phyloP scores from a whole-genome alignment of 2,888 invertebrate genomes.

The Atethmia centrago region DNA sequence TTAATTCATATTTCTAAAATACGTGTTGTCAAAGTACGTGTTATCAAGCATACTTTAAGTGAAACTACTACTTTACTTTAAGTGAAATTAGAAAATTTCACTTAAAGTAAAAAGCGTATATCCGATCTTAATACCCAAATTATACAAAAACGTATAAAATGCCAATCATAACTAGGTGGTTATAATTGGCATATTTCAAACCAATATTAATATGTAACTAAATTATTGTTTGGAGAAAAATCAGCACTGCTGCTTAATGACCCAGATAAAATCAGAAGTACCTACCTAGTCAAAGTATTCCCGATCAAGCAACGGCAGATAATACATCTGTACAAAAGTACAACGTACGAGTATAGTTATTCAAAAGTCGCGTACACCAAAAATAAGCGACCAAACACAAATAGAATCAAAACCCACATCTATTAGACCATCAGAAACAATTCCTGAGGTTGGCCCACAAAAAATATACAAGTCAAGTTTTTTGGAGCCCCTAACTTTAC shows the following conservation, averaged over 20 bases:
- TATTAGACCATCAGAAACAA: constrained; percentile 83
- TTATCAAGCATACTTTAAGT: neutral
- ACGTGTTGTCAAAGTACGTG: neutral
- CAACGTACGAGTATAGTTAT: constrained; percentile 22
- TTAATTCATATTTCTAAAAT: constrained; percentile 22
- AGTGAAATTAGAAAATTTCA: too few species aligned
- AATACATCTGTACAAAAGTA: constrained; percentile 16
- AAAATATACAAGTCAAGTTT: constrained; percentile 85
- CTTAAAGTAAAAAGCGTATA: constrained; percentile 3
- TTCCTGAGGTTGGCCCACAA: constrained; percentile 80
- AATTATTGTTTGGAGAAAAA: constrained; percentile 13
- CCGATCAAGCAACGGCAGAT: neutral
- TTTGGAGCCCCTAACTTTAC: constrained; percentile 85
- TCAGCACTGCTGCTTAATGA: constrained; percentile 10
- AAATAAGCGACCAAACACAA: constrained; percentile 70
- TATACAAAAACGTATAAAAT: too few species aligned
- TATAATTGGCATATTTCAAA: constrained; percentile 12
- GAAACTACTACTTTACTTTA: too few species aligned
- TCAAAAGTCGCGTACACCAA: constrained; percentile 40
- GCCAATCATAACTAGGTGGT: too few species aligned
- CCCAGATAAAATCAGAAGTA: constrained; percentile 20
- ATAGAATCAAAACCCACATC: constrained; percentile 74
- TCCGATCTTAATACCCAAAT: constrained; percentile 18
- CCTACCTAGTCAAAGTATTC: constrained; percentile 26
- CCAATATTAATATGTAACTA: constrained; percentile 7